phyloP scores from a whole-genome alignment of 2,888 invertebrate genomes.

The Stenoptilia bipunctidactyla region DNA sequence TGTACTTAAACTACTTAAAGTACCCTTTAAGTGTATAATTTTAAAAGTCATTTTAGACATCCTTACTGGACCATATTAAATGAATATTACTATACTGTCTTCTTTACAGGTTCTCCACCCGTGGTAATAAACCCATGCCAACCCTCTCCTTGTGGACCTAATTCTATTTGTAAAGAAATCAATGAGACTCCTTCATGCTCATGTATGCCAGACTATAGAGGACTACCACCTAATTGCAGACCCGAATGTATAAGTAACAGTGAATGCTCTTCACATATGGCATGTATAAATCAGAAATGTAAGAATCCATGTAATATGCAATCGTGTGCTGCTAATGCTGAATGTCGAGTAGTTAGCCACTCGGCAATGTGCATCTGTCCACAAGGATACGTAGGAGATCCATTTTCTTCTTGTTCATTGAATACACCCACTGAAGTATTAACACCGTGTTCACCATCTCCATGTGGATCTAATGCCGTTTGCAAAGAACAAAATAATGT shows the following conservation, averaged over 20 bases:
- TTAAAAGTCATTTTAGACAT: too few relatives aligned
- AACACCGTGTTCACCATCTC: conserved; percentile 77
- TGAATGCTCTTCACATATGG: conserved; percentile 78
- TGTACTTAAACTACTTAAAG: background rate
- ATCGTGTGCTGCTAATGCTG: conserved; percentile 79
- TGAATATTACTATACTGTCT: too few relatives aligned
- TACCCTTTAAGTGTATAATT: too few relatives aligned
- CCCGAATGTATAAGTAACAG: conserved; percentile 85
- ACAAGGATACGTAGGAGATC: conserved; percentile 74
- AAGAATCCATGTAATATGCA: conserved; percentile 76
- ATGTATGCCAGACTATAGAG: conserved; percentile 77
- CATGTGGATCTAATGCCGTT: conserved; percentile 79
- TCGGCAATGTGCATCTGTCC: conserved; percentile 84
- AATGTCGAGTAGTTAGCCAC: conserved; percentile 82
- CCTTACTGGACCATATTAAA: too few relatives aligned
- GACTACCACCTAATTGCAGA: conserved; percentile 81
- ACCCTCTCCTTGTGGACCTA: conserved; percentile 86
- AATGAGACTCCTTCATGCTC: conserved; percentile 81
- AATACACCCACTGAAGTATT: conserved; percentile 58
- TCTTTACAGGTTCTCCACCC: conserved; percentile 35
- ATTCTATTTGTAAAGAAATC: conserved; percentile 77
- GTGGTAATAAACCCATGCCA: conserved; percentile 74
- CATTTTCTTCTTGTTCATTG: conserved; percentile 71
- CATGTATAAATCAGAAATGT: conserved; percentile 82
- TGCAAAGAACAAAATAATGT: conserved; percentile 78